A percentile compares a stretch with the other conserved stretches of the same genome.
Evolutionary conservation across 2,113 vertebrate genomes (phyloP).

Genomic region (Hemibagrus wyckioides): DNA sequence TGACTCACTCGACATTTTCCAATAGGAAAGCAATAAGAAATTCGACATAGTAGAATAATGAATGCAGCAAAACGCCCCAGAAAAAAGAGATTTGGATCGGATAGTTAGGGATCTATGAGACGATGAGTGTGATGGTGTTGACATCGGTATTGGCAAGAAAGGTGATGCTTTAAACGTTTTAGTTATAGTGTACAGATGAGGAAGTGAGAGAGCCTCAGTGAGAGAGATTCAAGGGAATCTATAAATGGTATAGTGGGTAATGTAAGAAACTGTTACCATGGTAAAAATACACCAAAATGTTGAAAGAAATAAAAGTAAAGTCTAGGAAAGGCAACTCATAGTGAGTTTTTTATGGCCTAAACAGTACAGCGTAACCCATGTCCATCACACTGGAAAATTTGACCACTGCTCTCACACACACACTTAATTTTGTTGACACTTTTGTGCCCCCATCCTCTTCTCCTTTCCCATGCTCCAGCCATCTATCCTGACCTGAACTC

Average conservation of each 20-base stretch:
- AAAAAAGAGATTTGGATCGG: too few species aligned
- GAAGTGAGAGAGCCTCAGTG: too few species aligned
- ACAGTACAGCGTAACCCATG: neutral
- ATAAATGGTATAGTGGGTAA: neutral
- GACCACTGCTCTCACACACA: neutral
- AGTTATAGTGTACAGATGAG: too few species aligned
- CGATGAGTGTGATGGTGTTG: too few species aligned
- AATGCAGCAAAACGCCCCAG: too few species aligned
- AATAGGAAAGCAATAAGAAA: too few species aligned
- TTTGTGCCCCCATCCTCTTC: slow-evolving; percentile 22
- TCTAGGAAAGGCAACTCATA: neutral
- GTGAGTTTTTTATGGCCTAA: neutral
- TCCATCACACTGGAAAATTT: neutral
- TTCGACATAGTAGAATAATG: too few species aligned
- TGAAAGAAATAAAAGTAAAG: neutral
- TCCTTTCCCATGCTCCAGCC: slow-evolving; percentile 43
- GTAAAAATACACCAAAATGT: neutral
- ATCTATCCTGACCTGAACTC: slow-evolving; percentile 34
- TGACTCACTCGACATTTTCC: too few species aligned
- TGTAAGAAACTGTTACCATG: neutral
- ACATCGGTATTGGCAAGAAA: too few species aligned
- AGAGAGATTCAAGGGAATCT: too few species aligned
- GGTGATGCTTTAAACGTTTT: too few species aligned
- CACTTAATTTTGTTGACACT: slow-evolving; percentile 50
- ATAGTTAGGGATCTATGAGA: too few species aligned